These are phyloP conservation scores for Chironomus tentans DNA, from an alignment of 2,888 invertebrate genomes.

Conservation along the genomic window DNA sequence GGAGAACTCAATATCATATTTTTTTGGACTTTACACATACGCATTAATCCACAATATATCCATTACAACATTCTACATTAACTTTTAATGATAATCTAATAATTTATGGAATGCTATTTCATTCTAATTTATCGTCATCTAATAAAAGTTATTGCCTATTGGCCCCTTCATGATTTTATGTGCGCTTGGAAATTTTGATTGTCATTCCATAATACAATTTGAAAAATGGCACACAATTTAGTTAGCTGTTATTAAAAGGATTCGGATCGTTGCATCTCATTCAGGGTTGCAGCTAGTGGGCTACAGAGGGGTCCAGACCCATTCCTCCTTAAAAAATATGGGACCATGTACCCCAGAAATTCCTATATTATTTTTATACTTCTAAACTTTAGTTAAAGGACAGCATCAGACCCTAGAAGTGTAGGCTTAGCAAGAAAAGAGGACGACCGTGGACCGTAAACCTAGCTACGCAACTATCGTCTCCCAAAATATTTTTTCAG, in stretches of 20 bases:
- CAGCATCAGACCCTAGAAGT: too few relatives aligned
- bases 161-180: background rate
- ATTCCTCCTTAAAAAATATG: too few relatives aligned
- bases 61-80: conserved; percentile 17
- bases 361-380: too few relatives aligned
- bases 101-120: conserved; percentile 3
- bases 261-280: too few relatives aligned
- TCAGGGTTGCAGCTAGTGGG: background rate
- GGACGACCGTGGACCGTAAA: too few relatives aligned
- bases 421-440: too few relatives aligned
- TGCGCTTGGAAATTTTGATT: too few relatives aligned
- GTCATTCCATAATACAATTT: background rate
- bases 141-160: conserved; percentile 17
- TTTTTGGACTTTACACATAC: background rate
- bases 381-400: too few relatives aligned
- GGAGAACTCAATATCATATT: background rate
- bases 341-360: too few relatives aligned
- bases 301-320: background rate
- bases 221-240: background rate
- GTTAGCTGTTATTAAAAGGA: too few relatives aligned
- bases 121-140: conserved; percentile 20
- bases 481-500: too few relatives aligned
- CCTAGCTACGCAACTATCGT: too few relatives aligned
- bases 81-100: conserved; percentile 24
- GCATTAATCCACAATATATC: background rate